These are phyloP conservation scores for Microplitis manilae DNA, from an alignment of 2,888 invertebrate species.

Conservation along the genomic window DNA sequence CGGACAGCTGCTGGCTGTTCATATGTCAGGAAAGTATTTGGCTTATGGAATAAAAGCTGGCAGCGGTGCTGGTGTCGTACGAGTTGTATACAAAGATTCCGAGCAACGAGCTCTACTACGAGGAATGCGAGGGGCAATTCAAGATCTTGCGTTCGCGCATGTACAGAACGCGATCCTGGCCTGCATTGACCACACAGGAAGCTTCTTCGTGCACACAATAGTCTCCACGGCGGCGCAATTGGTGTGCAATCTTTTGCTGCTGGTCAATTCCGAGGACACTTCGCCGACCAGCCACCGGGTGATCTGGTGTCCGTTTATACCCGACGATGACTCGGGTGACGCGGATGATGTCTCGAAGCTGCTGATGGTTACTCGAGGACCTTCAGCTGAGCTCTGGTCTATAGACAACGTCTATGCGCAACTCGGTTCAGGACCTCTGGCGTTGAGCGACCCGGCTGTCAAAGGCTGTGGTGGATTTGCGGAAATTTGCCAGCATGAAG, in stretches of 20 bases:
- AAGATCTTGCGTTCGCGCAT: conserved; percentile 93
- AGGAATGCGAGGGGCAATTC: conserved; percentile 89
- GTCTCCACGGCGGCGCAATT: conserved; percentile 72
- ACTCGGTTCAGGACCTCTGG: conserved; percentile 55
- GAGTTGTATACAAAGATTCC: conserved; percentile 85
- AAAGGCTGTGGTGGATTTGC: conserved; percentile 67
- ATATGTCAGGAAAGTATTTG: conserved; percentile 86
- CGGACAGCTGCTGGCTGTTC: conserved; percentile 91
- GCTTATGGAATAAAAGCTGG: conserved; percentile 88
- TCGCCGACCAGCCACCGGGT: conserved; percentile 78
- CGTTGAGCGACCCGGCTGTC: conserved; percentile 62
- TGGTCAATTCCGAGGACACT: conserved; percentile 73
- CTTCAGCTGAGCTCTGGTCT: conserved; percentile 74
- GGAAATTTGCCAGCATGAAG: conserved; percentile 76
- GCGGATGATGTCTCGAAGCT: conserved; percentile 82
- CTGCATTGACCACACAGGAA: conserved; percentile 89
- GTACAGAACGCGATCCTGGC: conserved; percentile 86
- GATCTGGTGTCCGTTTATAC: conserved; percentile 95
- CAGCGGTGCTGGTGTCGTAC: conserved; percentile 80
- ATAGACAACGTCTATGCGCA: conserved; percentile 61
- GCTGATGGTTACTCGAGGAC: conserved; percentile 85
- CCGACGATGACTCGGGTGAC: conserved; percentile 75
- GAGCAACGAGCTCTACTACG: conserved; percentile 86
- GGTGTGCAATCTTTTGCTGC: conserved; percentile 76
- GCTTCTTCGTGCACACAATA: conserved; percentile 86